Evolutionary conservation across 92 coral and sea anemone genomes (phyloP).

Genomic region (Parazoanthus swiftii): DNA sequence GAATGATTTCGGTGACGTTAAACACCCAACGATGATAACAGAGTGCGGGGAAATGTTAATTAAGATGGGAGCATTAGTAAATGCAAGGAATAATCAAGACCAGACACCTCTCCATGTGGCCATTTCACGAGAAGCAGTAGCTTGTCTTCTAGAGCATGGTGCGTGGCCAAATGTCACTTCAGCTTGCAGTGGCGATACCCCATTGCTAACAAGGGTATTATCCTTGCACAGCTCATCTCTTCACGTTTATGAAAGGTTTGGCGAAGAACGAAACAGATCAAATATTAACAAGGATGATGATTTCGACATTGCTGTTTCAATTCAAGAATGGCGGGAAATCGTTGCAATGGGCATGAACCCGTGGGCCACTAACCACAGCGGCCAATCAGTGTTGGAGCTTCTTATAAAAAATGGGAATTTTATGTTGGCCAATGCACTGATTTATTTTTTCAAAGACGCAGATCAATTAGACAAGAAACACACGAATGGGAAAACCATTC

Average conservation of each 20-base stretch:
- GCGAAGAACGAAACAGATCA: too few relatives aligned
- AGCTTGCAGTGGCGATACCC: neutral
- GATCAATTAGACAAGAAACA: neutral
- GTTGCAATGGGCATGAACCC: neutral
- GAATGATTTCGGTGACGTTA: too few relatives aligned
- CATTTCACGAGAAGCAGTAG: neutral
- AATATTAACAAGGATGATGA: too few relatives aligned
- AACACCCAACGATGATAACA: too few relatives aligned
- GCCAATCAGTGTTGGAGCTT: neutral
- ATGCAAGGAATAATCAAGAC: neutral
- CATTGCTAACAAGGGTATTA: neutral
- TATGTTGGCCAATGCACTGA: neutral
- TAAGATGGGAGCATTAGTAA: neutral
- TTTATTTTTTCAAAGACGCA: neutral
- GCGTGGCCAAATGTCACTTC: neutral
- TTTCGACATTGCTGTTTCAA: too few relatives aligned
- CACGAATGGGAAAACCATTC: neutral
- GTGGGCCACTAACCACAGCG: neutral
- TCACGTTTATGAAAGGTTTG: neutral
- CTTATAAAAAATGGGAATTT: neutral
- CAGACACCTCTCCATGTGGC: constrained; percentile 18
- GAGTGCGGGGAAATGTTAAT: too few relatives aligned
- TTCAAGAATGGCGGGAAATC: neutral
- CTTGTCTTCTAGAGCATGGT: neutral
- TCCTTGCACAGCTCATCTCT: neutral